These are phyloP conservation scores for Esox masquinongy DNA, from an alignment of 2,797 vertebrate genomes.

Conservation along the genomic window DNA sequence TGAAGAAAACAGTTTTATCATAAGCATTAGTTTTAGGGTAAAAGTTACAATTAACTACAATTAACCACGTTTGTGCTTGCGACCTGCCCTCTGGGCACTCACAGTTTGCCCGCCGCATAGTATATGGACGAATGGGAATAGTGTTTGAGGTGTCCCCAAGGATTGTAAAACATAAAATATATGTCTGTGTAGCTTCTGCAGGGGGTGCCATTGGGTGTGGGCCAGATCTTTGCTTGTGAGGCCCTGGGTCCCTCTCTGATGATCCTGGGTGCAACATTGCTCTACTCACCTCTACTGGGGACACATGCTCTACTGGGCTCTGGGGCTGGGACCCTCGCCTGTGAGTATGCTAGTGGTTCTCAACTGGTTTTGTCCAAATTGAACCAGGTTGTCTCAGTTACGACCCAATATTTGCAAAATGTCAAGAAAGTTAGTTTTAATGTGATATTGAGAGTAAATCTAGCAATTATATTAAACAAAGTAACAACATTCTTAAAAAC, in stretches of 20 bases:
- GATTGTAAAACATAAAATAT: background rate
- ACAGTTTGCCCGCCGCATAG: no score
- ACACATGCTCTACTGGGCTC: slow-evolving; percentile 73
- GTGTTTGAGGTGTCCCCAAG: background rate
- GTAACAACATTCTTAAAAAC: no score
- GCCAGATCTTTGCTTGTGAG: slow-evolving; percentile 76
- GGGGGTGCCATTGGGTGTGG: slow-evolving; percentile 72
- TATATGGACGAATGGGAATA: background rate
- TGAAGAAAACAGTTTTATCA: no score
- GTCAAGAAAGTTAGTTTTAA: no score
- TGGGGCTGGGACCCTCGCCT: slow-evolving; percentile 63
- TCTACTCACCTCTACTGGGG: slow-evolving; percentile 73
- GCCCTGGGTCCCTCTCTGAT: slow-evolving; percentile 67
- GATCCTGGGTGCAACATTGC: slow-evolving; percentile 67
- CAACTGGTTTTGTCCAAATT: background rate
- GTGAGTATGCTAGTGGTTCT: slow-evolving; percentile 54
- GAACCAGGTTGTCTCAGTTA: background rate
- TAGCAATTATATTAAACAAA: no score
- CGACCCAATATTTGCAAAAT: no score
- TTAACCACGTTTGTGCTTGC: no score
- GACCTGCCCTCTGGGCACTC: no score
- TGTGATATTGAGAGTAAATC: no score
- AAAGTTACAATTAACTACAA: no score
- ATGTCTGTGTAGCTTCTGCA: slow-evolving; percentile 60
- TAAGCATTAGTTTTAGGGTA: no score